A percentile compares a stretch with the other conserved stretches of the same genome.
phyloP scores from a whole-genome alignment of 2,113 vertebrate genomes.

The Callocephalon fimbriatum region DNA sequence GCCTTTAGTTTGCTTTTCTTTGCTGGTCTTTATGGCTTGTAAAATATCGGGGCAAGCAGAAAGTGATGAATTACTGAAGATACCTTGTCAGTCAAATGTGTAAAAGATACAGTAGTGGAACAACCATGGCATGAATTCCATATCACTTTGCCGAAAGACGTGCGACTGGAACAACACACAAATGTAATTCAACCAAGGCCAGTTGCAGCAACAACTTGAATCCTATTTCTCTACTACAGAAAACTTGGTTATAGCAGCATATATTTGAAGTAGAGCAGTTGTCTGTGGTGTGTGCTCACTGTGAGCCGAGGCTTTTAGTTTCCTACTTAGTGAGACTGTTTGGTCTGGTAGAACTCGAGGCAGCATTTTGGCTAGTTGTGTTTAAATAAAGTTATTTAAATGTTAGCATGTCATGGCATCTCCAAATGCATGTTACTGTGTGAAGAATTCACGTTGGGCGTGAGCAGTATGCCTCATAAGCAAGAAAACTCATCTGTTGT shows the following conservation, averaged over 20 bases:
- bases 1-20: neutral
- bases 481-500: neutral
- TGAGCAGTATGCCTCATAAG: neutral
- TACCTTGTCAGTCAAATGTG: neutral
- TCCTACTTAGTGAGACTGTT: neutral
- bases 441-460: neutral
- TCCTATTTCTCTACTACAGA: neutral
- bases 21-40: neutral
- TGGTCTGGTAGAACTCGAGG: neutral
- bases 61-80: neutral
- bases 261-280: neutral
- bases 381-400: slow-evolving; percentile 42
- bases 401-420: neutral
- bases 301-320: neutral
- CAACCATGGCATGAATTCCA: neutral
- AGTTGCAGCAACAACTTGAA: neutral
- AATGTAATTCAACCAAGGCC: neutral
- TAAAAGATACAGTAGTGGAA: neutral
- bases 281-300: neutral
- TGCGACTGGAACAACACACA: neutral
- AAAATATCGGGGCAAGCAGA: neutral
- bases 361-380: neutral
- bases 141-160: neutral
- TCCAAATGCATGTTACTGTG: neutral
- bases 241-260: neutral